Evolutionary conservation across 2,113 vertebrate genomes (phyloP).

Genomic region (Heterochromis multidens): DNA sequence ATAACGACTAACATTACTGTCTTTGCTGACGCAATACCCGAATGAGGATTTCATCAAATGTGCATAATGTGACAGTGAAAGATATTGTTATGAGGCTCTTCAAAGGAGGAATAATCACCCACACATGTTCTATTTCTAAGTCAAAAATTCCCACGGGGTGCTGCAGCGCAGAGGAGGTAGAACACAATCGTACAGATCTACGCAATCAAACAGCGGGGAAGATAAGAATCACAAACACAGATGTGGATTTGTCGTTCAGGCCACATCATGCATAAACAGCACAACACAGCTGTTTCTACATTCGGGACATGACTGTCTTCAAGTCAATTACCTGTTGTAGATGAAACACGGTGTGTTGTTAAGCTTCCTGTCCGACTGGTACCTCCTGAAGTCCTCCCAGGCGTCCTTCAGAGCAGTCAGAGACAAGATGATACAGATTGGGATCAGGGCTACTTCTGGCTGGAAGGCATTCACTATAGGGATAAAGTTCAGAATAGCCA

Average conservation of each 20-base stretch:
- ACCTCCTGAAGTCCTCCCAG: conserved; percentile 92
- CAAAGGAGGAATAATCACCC: conserved; percentile 68
- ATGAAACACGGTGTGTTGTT: conserved; percentile 83
- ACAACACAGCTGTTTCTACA: background rate
- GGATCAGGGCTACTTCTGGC: conserved; percentile 84
- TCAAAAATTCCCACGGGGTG: conserved; percentile 59
- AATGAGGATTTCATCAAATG: conserved; percentile 66
- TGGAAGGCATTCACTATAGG: conserved; percentile 88
- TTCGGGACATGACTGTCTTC: background rate
- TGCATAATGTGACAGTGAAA: conserved; percentile 53
- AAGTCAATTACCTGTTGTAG: conserved; percentile 84
- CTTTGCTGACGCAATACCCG: conserved; percentile 64
- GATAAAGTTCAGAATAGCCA: conserved; percentile 87
- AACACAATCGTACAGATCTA: conserved; percentile 17
- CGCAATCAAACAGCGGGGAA: conserved; percentile 13
- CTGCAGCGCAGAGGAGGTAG: conserved; percentile 55
- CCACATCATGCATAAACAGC: background rate
- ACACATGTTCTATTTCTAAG: conserved; percentile 63
- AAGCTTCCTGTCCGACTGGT: conserved; percentile 83
- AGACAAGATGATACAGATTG: conserved; percentile 82
- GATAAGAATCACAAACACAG: conserved; percentile 24
- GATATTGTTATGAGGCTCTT: conserved; percentile 67
- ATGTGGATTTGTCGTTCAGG: background rate
- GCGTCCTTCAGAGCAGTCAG: conserved; percentile 89
- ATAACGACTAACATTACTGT: conserved; percentile 49